Percentiles rank a stretch among this genome's conserved stretches.
Conservation (phyloP, 2,888 invertebrate genomes). For the Brachypterus glaber region DNA sequence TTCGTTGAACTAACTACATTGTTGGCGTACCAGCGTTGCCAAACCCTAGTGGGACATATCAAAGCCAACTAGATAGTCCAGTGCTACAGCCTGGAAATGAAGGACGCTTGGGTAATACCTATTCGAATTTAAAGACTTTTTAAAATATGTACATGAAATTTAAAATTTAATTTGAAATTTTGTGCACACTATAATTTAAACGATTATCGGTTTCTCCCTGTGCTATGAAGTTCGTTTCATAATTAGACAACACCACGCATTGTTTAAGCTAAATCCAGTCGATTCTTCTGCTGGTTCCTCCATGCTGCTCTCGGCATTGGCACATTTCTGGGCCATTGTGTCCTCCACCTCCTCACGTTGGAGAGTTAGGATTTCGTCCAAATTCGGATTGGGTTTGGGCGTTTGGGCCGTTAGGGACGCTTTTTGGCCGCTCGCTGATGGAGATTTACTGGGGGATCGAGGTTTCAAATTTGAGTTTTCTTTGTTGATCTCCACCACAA, state of each 20-base stretch:
- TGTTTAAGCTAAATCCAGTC: slow-evolving; percentile 43
- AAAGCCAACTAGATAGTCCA: no score
- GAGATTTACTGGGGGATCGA: slow-evolving; percentile 8
- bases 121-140: no score
- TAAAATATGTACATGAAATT: no score
- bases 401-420: slow-evolving; percentile 8
- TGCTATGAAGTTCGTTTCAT: slow-evolving; percentile 38
- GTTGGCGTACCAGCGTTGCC: no score
- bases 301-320: slow-evolving; percentile 7
- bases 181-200: no score
- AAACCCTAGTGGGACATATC: no score
- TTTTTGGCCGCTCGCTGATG: slow-evolving; percentile 8
- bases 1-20: no score
- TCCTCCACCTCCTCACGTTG: slow-evolving; percentile 20
- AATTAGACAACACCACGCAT: slow-evolving; percentile 47
- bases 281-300: slow-evolving; percentile 18
- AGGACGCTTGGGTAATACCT: no score
- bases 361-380: slow-evolving; percentile 34
- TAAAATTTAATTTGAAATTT: no score
- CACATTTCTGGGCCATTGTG: slow-evolving; percentile 8
- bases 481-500: slow-evolving; percentile 38
- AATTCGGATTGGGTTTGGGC: slow-evolving; percentile 21
- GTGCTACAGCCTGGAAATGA: no score
- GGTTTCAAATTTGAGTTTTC: slow-evolving; percentile 11
- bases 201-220: no score